These are phyloP conservation scores for Trinectes maculatus DNA, from an alignment of 2,113 vertebrate species.

Conservation along the genomic window DNA sequence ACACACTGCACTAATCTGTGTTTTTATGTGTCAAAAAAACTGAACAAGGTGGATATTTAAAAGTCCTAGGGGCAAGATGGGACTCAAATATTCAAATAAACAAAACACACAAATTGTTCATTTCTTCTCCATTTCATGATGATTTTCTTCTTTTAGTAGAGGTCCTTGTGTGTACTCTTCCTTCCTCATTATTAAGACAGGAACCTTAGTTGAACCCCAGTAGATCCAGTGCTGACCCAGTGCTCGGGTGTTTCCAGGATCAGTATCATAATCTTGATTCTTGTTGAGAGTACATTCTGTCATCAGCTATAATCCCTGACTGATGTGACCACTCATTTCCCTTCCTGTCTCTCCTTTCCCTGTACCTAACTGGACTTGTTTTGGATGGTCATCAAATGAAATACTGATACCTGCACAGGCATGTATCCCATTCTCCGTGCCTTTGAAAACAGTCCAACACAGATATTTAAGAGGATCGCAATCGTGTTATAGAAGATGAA, in stretches of 20 bases:
- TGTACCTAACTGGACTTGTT: constrained; percentile 44
- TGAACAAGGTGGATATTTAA: neutral
- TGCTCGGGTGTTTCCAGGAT: no score
- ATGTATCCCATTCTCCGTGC: constrained; percentile 3
- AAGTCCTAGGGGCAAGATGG: neutral
- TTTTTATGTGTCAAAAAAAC: constrained; percentile 6
- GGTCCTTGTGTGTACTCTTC: neutral
- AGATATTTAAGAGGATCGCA: constrained; percentile 19
- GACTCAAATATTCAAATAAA: neutral
- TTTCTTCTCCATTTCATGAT: neutral
- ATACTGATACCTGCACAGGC: constrained; percentile 1
- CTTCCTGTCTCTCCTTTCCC: constrained; percentile 16
- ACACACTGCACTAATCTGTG: neutral
- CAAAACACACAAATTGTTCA: neutral
- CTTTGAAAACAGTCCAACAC: neutral
- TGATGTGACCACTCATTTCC: constrained; percentile 46
- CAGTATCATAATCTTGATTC: constrained; percentile 60
- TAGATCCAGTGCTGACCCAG: no score
- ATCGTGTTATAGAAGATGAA: constrained; percentile 9
- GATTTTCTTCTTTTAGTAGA: neutral
- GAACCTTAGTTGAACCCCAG: neutral
- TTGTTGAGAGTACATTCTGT: constrained; percentile 57
- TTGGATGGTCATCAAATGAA: constrained; percentile 35
- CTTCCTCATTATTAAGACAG: neutral
- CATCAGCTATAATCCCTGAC: constrained; percentile 63